Evolutionary conservation across 2,888 invertebrate species (phyloP).

Genomic region (Lycocerus yunnanus): DNA sequence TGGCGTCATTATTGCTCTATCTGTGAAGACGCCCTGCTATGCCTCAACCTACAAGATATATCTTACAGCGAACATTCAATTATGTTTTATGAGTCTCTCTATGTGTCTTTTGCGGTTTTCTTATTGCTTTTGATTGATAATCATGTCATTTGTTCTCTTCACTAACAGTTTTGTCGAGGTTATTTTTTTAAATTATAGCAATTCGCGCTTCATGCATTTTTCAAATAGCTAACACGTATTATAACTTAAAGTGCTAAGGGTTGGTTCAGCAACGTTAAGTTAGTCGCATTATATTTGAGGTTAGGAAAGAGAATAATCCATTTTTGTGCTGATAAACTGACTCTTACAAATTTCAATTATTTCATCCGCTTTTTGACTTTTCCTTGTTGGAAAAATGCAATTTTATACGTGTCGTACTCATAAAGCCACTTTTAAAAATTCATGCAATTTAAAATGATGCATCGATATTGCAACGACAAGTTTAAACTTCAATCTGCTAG

Average conservation of each 20-base stretch:
- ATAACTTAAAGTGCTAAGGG: neutral
- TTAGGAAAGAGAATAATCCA: no score
- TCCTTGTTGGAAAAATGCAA: neutral
- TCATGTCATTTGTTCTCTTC: neutral
- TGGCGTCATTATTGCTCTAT: constrained; percentile 48
- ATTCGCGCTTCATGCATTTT: neutral
- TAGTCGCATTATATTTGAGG: neutral
- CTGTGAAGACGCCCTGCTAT: constrained; percentile 42
- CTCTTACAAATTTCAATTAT: neutral
- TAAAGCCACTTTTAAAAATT: neutral
- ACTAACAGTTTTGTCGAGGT: neutral
- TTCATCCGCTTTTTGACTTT: neutral
- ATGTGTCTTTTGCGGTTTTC: constrained; percentile 6
- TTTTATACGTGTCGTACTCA: neutral
- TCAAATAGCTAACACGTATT: neutral
- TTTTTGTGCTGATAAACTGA: neutral
- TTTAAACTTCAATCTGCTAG: neutral
- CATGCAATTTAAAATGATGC: neutral
- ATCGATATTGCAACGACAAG: neutral
- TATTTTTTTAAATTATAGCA: neutral
- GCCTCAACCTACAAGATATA: constrained; percentile 46
- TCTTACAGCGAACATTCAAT: constrained; percentile 50
- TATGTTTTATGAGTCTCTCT: constrained; percentile 41
- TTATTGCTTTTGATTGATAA: constrained; percentile 2
- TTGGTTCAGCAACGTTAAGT: neutral